Base-by-base conservation (phyloP, 2,888 invertebrate genomes). In the Ophioninae sp. region DNA sequence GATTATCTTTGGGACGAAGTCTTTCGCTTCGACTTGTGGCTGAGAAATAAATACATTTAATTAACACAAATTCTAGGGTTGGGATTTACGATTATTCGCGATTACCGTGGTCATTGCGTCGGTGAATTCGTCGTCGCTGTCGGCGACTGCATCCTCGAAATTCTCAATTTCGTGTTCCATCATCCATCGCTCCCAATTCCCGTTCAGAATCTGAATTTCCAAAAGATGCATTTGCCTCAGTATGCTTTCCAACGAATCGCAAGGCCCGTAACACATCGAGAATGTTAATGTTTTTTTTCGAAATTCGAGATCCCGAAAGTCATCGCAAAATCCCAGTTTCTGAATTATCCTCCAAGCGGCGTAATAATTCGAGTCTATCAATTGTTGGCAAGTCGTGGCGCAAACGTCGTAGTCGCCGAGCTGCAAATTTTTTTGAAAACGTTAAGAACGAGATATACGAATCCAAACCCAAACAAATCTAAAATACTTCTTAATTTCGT, bases 61-160 rank as follows among this genome's bases (percentile, higher is more conserved):
- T 67, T n/a, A 44, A 56, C 61, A 50, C 78, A 44, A 62, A 59
- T 41, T 57, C 80, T 81, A 7, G 2, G 10, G 37, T 50, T 20
- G 59, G 8, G 7, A 59, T n/a, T 41, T 64, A 57, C 44, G 50
- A 80, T 50, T 56, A 23, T 72, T 62, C 50, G 73, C 74, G 84
- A 81, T 86, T 90, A 95, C 95, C 85, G 95, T 95, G 20, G 95
- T 94, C 84, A 95, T 92, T 7, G 95, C 94, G 88, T 95, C 95
- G 17, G 93, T 92, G 80, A 94, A 94, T 83, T 95, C 94, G 65
- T 94, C 94, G 68, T 94, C 94, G 5, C 93, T 93, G 8, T 94
- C 94, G 0, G 86, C 93, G 90, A 90, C 93, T 64, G 88, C 88
- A n/a, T 67, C 76, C 8, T 94, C 94, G 0, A 87, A 93, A 91